Conservation (phyloP, 2,113 vertebrate species). For the Apodemus speciosus region DNA sequence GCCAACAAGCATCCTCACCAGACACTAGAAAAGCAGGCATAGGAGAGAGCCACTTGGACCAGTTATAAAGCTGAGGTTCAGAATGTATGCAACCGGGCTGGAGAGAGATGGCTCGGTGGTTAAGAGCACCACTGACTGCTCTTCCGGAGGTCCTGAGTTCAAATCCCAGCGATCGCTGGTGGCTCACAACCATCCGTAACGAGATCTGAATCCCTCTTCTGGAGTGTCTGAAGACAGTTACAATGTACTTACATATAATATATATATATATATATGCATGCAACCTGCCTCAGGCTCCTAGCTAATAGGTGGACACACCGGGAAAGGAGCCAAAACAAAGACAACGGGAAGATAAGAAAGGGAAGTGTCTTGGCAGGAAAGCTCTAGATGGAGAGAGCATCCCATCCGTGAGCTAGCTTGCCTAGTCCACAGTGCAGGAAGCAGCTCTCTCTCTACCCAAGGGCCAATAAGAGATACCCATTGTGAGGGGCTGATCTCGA, state of each 20-base stretch:
- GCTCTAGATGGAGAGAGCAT: not conserved
- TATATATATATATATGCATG: not conserved
- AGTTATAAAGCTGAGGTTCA: not conserved
- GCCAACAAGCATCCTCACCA: not conserved
- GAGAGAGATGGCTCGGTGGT: too few relatives aligned
- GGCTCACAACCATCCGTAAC: too few relatives aligned
- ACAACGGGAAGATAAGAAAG: not conserved
- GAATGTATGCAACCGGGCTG: not conserved
- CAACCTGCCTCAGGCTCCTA: not conserved
- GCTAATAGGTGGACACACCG: not conserved
- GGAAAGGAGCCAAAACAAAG: not conserved
- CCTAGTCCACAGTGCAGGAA: not conserved
- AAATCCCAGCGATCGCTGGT: too few relatives aligned
- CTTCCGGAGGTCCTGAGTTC: too few relatives aligned
- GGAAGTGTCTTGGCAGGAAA: too few relatives aligned
- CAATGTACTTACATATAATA: too few relatives aligned
- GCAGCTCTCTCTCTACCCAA: not conserved
- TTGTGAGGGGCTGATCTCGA: slow-evolving; percentile 84
- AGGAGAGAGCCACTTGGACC: not conserved
- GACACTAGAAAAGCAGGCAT: not conserved
- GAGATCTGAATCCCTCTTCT: too few relatives aligned
- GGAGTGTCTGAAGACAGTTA: too few relatives aligned
- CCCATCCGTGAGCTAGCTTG: not conserved
- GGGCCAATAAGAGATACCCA: slow-evolving; percentile 73
- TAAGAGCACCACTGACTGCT: too few relatives aligned